Evolutionary conservation across 2,888 invertebrate species (phyloP).

Genomic region (Drosophila yooni): DNA sequence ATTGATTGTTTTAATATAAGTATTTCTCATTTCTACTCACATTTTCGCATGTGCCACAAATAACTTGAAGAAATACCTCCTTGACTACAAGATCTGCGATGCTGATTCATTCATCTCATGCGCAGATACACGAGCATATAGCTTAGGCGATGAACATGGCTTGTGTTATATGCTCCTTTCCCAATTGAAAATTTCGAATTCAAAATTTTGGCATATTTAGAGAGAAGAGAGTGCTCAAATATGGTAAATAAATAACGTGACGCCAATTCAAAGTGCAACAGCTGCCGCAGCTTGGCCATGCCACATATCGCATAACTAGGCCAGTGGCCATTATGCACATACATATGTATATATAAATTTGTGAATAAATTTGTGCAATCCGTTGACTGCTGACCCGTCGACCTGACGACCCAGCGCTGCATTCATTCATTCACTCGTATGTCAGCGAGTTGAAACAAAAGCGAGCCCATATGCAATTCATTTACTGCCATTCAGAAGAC

Average conservation of each 20-base stretch:
- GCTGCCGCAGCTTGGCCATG: slow-evolving; percentile 18
- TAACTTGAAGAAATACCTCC: not conserved
- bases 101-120: too few relatives aligned
- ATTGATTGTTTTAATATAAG: not conserved
- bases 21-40: not conserved
- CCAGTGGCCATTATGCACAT: slow-evolving; percentile 21
- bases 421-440: slow-evolving; percentile 62
- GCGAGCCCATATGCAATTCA: slow-evolving; percentile 76
- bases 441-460: slow-evolving; percentile 66
- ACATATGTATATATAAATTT: not conserved
- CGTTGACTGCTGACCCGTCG: slow-evolving; percentile 34
- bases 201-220: not conserved
- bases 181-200: not conserved
- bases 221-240: slow-evolving; percentile 26
- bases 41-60: not conserved
- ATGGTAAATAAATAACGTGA: slow-evolving; percentile 33
- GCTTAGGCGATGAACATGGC: not conserved
- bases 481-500: slow-evolving; percentile 64
- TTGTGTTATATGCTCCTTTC: not conserved
- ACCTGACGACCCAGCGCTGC: slow-evolving; percentile 22
- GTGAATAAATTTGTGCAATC: slow-evolving; percentile 3
- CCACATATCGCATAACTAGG: slow-evolving; percentile 42
- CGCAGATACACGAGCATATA: not conserved
- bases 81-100: not conserved
- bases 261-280: slow-evolving; percentile 3